Evolutionary conservation across 2,113 vertebrate genomes (phyloP), one percentile per base, ranked within the genome.

Genomic region (Gallinago paraguaiae): DNA sequence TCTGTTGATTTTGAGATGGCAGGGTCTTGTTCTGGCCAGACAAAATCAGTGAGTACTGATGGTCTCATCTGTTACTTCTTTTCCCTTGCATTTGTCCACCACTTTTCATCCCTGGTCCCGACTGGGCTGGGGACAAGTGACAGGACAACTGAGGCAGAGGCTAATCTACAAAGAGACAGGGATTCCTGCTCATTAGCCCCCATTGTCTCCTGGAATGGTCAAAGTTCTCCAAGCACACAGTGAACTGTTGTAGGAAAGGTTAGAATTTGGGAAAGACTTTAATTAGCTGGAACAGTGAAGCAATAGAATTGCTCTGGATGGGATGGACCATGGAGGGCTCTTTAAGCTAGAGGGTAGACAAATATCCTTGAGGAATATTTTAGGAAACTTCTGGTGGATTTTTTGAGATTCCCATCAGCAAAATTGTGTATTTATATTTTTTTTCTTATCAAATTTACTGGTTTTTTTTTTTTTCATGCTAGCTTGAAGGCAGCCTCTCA

Each of bases 381-480:
- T 64, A 79, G 25, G 19, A 28, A 79, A 51, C 24, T 82, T 39
- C n/a, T 67, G 30, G 0, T 0, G 22, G 8, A 5, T 92, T 23
- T 61, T 19, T 56, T 82, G 39, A 91, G 33, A 85, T 43, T 65
- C 25, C 15, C 7, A 50, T 86, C 50, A 77, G 18, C 20, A 90
- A 84, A 63, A n/a, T 43, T 18, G 11, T 78, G 15, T 59, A 8
- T 16, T 2, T 24, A 30, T 39, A 12, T 9, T 80, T 54, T 61
- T 22, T 79, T 45, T 20, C 28, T 39, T 41, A 54, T 60, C 5
- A 75, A 67, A 46, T 8, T 2, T 25, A 35, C 19, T 46, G 5
- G 3, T 0, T 0, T 78, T 86, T 86, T 0, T 0, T 78, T 86
- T 86, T 68, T 43, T 37, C 39, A 70, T 39, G 4, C 25, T 77